Evolutionary conservation across 2,797 vertebrate genomes (phyloP), one percentile per base, ranked within the genome.

Genomic region (Denticeps clupeoides): DNA sequence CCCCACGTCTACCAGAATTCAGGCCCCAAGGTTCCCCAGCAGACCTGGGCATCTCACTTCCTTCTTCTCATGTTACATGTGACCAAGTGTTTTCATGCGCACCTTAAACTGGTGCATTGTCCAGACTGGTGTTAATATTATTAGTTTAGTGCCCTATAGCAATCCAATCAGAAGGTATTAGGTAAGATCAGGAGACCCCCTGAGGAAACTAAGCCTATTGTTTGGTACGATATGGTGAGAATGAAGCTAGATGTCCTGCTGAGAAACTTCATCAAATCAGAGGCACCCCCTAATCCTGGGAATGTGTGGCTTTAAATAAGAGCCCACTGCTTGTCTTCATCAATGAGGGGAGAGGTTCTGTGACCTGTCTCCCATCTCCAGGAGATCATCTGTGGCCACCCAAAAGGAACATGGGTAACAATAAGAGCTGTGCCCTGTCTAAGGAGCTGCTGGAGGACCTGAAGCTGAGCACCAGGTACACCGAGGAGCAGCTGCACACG

Each of bases 361-460:
- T 25, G 22, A 21, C 22, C 33, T 51, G 46, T 11, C 37, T 16
- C 27, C 21, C 28, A 19, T 5, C 18, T 13, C 25, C 7, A 15
- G n/a, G 13, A 5, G 33, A n/a, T 7, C 2, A 16, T 16, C 16
- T 2, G 2, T 24, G 25, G 24, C 25, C 24, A 2, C 15, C 21
- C 3, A 38, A 38, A 16, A 21, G 11, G 9, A 16, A 24, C 8
- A 84, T 84, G 81, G 82, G 82, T 13, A 85, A 83, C 56, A 73
- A 66, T 27, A 80, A 66, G 40, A 87, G 82, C 3, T 65, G 75
- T 3, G 73, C 78, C 0, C 68, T 87, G 2, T 87, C 86, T 46
- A 81, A 75, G 63, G 82, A 86, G 42, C 43, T 87, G 4, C 71
- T 87, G 46, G 73, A 82, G 15, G 86, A 87, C 1, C 68, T 88